Evolutionary conservation across 1,140 invertebrate genomes (phyloP), one percentile per base, ranked within the genome.

Genomic region (Drosophila saltans): DNA sequence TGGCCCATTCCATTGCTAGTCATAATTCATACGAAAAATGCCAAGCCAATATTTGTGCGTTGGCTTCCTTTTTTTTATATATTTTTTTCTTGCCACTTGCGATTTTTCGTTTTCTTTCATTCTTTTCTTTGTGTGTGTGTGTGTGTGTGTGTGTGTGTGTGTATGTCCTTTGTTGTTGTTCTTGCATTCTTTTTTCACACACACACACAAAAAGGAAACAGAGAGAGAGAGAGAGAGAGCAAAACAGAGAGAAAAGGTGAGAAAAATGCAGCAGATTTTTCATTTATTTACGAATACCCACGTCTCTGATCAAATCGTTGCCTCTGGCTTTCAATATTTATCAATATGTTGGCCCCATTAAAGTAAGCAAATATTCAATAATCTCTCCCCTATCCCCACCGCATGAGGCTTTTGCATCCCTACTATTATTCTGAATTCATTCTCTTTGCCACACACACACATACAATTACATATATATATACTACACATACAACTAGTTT

Each of bases 11-110:
- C 69, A 69, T 57, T 59, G 65, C 56, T 62, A 77, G 70, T 79
- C 83, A 81, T 86, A 86, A 86, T 86, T 86, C 83, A 88, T 83
- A 88, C 65, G 79, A 79, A 80, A 88, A 86, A 83, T 83, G 69
- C 66, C 60, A 67, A 86, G 70, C 78, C 81, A 85, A 85, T 86
- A 81, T 85, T 86, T 85, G 81, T 86, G 81, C 82, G 69, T 83
- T 80, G 72, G 59, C 83, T 80, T 83, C 70, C 48, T 86, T 80
- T 33, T 16, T 30, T 30, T 30, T 30, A 16, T 16, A 16, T 16
- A 16, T 72, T 57, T 57, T 45, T 28, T 59, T 41, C 41, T 66
- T 41, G 66, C 58, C 59, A 69, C 62, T 75, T 75, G 33, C 43
- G 43, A 43, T 75, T 72, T 74, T 62, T 77, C 28, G 58, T 48